phyloP scores from a whole-genome alignment of 2,797 vertebrate species.

The Capromys pilorides region DNA sequence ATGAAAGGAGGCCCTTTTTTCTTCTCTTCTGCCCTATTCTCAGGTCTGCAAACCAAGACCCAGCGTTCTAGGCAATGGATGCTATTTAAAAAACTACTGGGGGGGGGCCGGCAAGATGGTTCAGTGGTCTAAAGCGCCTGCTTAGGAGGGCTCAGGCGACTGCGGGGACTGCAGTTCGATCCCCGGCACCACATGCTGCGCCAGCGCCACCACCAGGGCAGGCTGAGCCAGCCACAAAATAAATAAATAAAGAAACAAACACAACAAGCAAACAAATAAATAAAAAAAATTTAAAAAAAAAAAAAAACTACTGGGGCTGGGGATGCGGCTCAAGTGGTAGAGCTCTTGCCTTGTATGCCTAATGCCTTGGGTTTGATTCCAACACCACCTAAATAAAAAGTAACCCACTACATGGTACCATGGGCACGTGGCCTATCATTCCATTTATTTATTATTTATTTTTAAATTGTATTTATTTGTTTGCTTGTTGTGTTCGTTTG shows the following conservation, averaged over 20 bases:
- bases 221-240: too few relatives aligned
- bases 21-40: not conserved
- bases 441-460: not conserved
- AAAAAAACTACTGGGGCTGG: not conserved
- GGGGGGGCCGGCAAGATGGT: too few relatives aligned
- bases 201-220: too few relatives aligned
- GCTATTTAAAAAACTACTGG: not conserved
- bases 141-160: too few relatives aligned
- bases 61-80: not conserved
- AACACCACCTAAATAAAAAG: not conserved
- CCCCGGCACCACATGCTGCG: too few relatives aligned
- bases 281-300: not conserved
- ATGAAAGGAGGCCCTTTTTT: not conserved
- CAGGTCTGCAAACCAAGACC: not conserved
- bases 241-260: too few relatives aligned
- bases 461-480: too few relatives aligned
- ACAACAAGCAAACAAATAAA: too few relatives aligned
- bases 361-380: not conserved
- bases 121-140: too few relatives aligned
- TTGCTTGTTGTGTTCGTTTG: too few relatives aligned
- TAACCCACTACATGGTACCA: not conserved
- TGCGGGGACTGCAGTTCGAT: too few relatives aligned
- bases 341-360: not conserved
- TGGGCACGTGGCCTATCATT: not conserved
- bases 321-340: not conserved